Conservation (phyloP, 2,888 invertebrate genomes). For the Julus scandinavius region DNA sequence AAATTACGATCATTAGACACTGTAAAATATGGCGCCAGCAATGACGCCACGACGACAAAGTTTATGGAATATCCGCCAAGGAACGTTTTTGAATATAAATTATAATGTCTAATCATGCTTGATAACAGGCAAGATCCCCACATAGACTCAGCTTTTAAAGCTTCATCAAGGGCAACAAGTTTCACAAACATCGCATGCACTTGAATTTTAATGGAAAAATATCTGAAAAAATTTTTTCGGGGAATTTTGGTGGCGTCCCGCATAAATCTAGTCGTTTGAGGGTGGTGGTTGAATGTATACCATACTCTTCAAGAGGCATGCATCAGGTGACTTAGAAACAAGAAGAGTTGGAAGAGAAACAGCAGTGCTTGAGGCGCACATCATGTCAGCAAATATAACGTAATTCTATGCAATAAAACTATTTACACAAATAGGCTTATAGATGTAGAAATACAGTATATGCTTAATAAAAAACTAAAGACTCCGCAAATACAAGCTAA, state of each 20-base stretch:
- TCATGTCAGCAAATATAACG: background rate
- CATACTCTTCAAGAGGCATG: slow-evolving; percentile 4
- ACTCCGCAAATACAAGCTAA: background rate
- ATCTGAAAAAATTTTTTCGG: too few species aligned
- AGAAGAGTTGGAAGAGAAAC: background rate
- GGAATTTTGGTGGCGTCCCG: background rate
- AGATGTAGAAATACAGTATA: background rate
- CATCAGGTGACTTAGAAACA: background rate
- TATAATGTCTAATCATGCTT: background rate
- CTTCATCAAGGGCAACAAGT: slow-evolving; percentile 27
- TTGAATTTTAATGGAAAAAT: slow-evolving; percentile 1
- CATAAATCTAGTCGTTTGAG: background rate
- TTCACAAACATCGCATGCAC: slow-evolving; percentile 2
- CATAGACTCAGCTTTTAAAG: background rate
- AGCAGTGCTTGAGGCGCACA: background rate
- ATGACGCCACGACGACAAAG: background rate
- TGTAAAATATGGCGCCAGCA: slow-evolving; percentile 24
- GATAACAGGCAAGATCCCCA: background rate
- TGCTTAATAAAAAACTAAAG: background rate
- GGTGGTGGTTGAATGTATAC: background rate
- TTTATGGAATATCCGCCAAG: slow-evolving; percentile 15
- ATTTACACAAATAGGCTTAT: background rate
- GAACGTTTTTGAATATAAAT: background rate
- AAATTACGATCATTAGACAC: slow-evolving; percentile 33
- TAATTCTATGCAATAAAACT: background rate